Conservation (phyloP, 2,113 vertebrate species). For the Takifugu bimaculatus region DNA sequence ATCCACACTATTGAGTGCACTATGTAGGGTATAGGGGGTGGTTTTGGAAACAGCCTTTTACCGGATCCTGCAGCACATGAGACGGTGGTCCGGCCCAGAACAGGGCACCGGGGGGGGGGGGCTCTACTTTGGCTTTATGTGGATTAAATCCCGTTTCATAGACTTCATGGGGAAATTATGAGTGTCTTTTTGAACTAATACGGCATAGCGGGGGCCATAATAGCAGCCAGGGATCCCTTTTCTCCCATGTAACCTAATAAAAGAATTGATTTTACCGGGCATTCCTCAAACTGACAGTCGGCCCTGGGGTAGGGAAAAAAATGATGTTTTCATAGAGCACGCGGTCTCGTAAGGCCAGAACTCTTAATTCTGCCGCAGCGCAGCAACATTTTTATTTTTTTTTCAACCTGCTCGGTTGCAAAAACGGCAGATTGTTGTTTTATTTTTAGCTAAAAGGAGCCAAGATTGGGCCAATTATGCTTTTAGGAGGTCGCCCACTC, state of each 20-base stretch:
- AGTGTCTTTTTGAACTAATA: constrained; percentile 22
- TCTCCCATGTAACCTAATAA: constrained; percentile 47
- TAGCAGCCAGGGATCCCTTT: constrained; percentile 25
- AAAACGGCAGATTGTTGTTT: too few species aligned
- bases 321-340: constrained; percentile 18
- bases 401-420: not conserved
- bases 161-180: constrained; percentile 25
- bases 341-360: constrained; percentile 10
- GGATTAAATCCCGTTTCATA: constrained; percentile 30
- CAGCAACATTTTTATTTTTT: constrained; percentile 8
- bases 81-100: too few species aligned
- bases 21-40: too few species aligned
- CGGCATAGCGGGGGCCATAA: constrained; percentile 26
- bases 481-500: too few species aligned
- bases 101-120: too few species aligned
- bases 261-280: constrained; percentile 44
- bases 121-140: constrained; percentile 23
- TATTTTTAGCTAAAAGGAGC: too few species aligned
- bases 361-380: constrained; percentile 11
- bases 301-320: constrained; percentile 29
- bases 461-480: too few species aligned
- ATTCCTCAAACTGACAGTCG: constrained; percentile 16
- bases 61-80: too few species aligned
- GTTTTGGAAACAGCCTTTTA: too few species aligned
- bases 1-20: too few species aligned